Conservation (phyloP, 1,140 invertebrate genomes). For the Drosophila varians region DNA sequence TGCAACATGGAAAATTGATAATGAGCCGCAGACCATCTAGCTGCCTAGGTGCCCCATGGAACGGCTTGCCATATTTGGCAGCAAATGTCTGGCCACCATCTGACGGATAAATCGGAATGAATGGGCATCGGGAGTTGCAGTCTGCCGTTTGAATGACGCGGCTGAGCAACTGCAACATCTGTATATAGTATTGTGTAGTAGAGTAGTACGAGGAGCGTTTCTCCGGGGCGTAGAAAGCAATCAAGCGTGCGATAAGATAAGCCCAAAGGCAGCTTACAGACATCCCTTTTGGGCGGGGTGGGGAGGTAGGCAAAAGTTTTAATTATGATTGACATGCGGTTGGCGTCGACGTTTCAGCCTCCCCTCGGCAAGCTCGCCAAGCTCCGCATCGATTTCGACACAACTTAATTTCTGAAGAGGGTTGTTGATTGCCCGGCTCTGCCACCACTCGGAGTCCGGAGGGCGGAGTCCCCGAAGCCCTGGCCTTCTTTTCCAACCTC, state of each 20-base stretch:
- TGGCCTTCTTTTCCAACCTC: too few relatives aligned
- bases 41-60: constrained; percentile 7
- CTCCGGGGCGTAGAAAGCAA: constrained; percentile 57
- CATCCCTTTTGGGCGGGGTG: too few relatives aligned
- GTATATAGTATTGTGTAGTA: constrained; percentile 6
- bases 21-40: constrained; percentile 50
- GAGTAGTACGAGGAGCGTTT: background rate
- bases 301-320: constrained; percentile 53
- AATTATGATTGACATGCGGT: constrained; percentile 82
- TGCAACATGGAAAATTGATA: constrained; percentile 75
- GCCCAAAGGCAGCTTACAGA: constrained; percentile 27
- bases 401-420: constrained; percentile 79
- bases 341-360: constrained; percentile 29
- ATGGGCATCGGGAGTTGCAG: constrained; percentile 30
- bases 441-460: background rate
- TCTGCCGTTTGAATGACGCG: constrained; percentile 39
- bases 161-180: constrained; percentile 39
- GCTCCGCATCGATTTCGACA: constrained; percentile 77
- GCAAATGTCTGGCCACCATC: constrained; percentile 43
- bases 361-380: constrained; percentile 27
- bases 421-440: constrained; percentile 65
- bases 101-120: constrained; percentile 38
- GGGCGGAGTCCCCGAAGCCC: background rate
- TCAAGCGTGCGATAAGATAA: constrained; percentile 75
- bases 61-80: constrained; percentile 59